Evolutionary conservation across 2,113 vertebrate genomes (phyloP), one percentile per base, ranked within the genome.

Genomic region (Seriola dumerili): DNA sequence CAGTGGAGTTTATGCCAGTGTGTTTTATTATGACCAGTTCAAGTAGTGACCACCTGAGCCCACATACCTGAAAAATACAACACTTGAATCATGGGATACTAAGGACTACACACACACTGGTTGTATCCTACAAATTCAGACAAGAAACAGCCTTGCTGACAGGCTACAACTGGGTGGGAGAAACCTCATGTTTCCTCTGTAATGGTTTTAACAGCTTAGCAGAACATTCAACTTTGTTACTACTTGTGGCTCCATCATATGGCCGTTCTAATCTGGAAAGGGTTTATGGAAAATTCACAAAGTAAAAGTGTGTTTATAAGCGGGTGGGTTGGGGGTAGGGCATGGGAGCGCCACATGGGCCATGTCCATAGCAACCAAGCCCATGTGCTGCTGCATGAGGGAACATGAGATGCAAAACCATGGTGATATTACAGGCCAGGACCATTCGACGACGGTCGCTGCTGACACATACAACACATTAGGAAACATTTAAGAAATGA

Each of bases 191-290:
- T 89, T 77, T 85, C 59, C 23, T 23, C 34, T 61, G 29, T 80
- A 71, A 84, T 71, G 80, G 61, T 70, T 78, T 90, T 72, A 77
- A 76, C 42, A 68, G 86, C 85, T 91, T 88, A 86, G 55, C 66
- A 55, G 59, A 75, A 58, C 59, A n/a, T 79, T 80, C 19, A 40
- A 29, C 78, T 86, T 84, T 84, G 38, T 77, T 57, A 67, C 44
- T 61, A 71, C 48, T 57, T 79, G 72, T 42, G 58, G 32, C 83
- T 82, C 14, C 21, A 67, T 74, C 87, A 80, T 91, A 83, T 75
- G 81, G 75, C 72, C 9, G 40, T n/a, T 71, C 23, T 78, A 89
- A 89, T 91, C 87, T 85, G 78, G 78, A 70, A 6, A 64, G 78
- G 72, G 36, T 85, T 89, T 72, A 76, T 86, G 68, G 44, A 80